Base-by-base conservation (phyloP, 2,797 vertebrate genomes). In the Poecilia gillii region DNA sequence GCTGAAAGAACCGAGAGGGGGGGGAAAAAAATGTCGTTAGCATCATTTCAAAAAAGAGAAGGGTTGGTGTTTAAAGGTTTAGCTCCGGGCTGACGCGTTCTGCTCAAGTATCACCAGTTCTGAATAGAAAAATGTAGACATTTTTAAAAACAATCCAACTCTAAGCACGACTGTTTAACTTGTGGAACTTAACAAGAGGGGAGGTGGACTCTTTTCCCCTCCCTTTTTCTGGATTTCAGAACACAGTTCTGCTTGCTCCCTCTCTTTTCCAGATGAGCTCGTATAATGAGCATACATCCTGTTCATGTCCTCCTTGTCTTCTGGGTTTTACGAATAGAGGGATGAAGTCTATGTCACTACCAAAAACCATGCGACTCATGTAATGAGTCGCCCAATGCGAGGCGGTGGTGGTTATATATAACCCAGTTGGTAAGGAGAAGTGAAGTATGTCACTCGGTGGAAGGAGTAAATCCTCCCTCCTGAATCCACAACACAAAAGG, bases 11-110 rank as follows among this genome's bases (percentile, higher is more conserved):
- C 55, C 55, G 75, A 81, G 88, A 80, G 83, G 41, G 41, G n/a
- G 39, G 6, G 7, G 85, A 16, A 68, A 59, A 66, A 89, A 85
- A 77, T 70, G 72, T 62, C 90, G 90, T 93, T 92, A 93, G 89
- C 91, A 93, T 86, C 87, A 92, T 88, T 90, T 93, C 73, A 91
- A 92, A 93, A 92, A 93, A 87, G 86, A 90, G 74, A 71, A 89
- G 12, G 53, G 64, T 73, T 85, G 85, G 79, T 93, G 91, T 90
- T 90, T 78, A 41, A 81, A 84, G 88, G 87, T 83, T 82, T 85
- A 75, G 83, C 93, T 92, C n/a, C 3, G 13, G 91, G 92, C 77
- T 47, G 79, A 71, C 57, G 81, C 70, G 79, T 80, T 73, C 75
- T 76, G 74, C 74, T 77, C 16, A 77, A 85, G 74, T 62, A 77